Evolutionary conservation across 2,797 vertebrate species (phyloP).

Genomic region (Pangasius macronema): DNA sequence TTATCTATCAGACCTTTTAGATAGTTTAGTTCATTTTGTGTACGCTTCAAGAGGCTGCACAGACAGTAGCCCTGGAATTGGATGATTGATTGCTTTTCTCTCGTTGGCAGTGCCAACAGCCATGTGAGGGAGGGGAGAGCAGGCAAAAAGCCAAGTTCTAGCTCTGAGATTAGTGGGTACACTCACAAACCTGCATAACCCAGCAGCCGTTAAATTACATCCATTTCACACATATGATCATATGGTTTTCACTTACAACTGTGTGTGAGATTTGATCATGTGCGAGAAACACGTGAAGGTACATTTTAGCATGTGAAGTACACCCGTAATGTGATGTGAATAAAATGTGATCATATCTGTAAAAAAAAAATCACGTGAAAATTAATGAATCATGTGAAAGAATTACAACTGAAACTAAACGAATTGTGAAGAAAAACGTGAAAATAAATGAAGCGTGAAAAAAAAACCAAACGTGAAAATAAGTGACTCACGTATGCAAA

Average conservation of each 20-base stretch:
- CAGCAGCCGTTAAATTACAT: neutral
- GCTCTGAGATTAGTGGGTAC: constrained; percentile 41
- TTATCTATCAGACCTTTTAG: constrained; percentile 13
- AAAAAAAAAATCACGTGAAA: neutral
- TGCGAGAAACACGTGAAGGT: no score
- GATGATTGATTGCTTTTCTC: constrained; percentile 56
- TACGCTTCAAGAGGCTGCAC: constrained; percentile 33
- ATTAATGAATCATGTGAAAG: neutral
- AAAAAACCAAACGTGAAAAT: neutral
- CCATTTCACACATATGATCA: neutral
- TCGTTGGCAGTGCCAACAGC: constrained; percentile 44
- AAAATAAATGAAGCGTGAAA: neutral
- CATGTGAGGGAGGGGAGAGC: constrained; percentile 17
- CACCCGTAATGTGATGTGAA: neutral
- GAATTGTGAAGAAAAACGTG: neutral
- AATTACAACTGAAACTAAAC: neutral
- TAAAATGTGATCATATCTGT: neutral
- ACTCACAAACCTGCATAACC: constrained; percentile 20
- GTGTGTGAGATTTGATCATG: neutral
- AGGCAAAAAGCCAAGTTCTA: constrained; percentile 46
- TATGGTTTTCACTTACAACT: neutral
- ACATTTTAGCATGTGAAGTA: neutral
- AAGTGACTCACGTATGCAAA: neutral
- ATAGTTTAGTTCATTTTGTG: constrained; percentile 22
- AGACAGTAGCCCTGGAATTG: constrained; percentile 32